Percentiles rank a stretch among this genome's conserved stretches.
Evolutionary conservation across 64 coral and sea anemone species (phyloP).

Genomic region (Pocillopora verrucosa): DNA sequence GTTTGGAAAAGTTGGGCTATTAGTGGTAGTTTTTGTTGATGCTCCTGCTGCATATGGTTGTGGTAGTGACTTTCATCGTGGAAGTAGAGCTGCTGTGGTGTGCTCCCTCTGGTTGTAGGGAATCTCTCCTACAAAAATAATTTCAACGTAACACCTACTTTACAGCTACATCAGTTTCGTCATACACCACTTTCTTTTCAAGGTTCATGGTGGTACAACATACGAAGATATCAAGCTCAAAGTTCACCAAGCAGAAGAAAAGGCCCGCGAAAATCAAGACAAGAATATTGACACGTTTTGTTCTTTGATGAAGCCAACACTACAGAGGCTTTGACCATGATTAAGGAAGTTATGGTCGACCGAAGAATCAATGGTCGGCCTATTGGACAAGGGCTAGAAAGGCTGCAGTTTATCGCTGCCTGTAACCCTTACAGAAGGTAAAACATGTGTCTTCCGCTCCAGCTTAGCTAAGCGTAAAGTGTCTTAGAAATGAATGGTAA

Average conservation of each 20-base stretch:
- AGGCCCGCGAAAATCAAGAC: constrained; percentile 60
- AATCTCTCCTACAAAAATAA: no score
- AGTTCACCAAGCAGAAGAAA: constrained; percentile 69
- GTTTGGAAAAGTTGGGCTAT: no score
- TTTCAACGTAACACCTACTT: no score
- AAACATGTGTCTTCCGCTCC: neutral
- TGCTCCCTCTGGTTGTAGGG: no score
- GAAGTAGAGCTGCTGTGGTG: no score
- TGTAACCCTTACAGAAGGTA: constrained; percentile 85
- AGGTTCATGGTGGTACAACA: constrained; percentile 60
- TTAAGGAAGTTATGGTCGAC: constrained; percentile 91
- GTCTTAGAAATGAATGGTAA: no score
- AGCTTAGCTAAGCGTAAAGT: neutral
- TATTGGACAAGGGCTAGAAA: constrained; percentile 50
- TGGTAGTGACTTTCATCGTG: no score
- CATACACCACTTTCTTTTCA: no score
- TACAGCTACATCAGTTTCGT: no score
- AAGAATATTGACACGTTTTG: constrained; percentile 67
- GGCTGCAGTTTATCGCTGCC: constrained; percentile 80
- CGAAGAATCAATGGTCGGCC: constrained; percentile 57
- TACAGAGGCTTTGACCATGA: constrained; percentile 78
- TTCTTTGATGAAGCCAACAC: constrained; percentile 92
- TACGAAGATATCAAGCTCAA: neutral
- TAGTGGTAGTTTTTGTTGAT: no score
- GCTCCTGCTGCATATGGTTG: no score